Conservation (phyloP, 2,113 vertebrate genomes). For the Hiodon alosoides region DNA sequence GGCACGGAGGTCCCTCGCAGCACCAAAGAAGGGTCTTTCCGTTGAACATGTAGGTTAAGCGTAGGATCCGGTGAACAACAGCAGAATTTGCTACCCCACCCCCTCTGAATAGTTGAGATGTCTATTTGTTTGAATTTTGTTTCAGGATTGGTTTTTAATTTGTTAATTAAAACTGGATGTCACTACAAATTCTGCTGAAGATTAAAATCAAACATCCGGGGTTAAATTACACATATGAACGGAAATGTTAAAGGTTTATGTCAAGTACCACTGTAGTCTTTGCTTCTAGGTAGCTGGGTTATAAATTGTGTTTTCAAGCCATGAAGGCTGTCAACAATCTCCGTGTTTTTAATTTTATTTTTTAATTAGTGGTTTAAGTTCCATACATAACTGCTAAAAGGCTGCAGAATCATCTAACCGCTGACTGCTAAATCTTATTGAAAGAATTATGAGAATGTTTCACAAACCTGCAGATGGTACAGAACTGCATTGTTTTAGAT, state of each 20-base stretch:
- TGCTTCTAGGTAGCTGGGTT: neutral
- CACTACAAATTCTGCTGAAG: slow-evolving; percentile 4
- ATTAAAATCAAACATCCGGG: neutral
- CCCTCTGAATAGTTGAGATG: neutral
- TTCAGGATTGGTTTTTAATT: neutral
- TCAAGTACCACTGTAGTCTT: neutral
- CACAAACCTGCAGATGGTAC: slow-evolving; percentile 1
- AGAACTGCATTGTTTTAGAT: slow-evolving; percentile 9
- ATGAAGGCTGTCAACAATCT: too few species aligned
- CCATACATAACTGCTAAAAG: neutral
- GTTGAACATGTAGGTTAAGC: too few species aligned
- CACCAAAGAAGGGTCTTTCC: neutral
- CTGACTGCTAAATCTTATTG: neutral
- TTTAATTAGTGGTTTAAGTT: neutral
- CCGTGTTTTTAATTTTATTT: neutral
- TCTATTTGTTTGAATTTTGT: neutral
- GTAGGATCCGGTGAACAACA: too few species aligned
- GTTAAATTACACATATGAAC: neutral
- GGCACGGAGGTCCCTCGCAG: too few species aligned
- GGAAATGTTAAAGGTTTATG: neutral
- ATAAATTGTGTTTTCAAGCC: neutral
- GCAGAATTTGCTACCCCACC: too few species aligned
- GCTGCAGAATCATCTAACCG: neutral
- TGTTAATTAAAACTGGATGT: neutral
- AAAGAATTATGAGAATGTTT: neutral